Conservation (phyloP, 2,113 vertebrate genomes). For the Clarias batrachus region DNA sequence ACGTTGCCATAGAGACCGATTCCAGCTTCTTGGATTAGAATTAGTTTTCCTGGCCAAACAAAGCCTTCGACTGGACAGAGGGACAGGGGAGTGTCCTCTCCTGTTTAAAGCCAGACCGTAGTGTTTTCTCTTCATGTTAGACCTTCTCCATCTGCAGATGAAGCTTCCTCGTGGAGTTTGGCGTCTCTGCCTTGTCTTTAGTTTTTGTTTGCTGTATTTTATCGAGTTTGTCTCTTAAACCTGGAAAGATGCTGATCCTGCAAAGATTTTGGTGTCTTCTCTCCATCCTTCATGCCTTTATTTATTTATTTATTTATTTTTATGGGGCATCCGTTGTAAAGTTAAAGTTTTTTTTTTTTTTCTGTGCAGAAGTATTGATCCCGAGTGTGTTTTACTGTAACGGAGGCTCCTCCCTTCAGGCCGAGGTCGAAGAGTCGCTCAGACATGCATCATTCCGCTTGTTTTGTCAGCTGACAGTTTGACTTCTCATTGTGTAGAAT, state of each 20-base stretch:
- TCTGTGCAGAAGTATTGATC: background rate
- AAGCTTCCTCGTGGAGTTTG: background rate
- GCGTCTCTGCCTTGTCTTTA: background rate
- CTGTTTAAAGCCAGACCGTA: background rate
- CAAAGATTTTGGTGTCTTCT: background rate
- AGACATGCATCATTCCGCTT: constrained; percentile 62
- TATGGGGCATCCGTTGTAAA: no score
- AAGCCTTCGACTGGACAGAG: background rate
- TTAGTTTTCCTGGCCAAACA: background rate
- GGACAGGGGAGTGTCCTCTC: background rate
- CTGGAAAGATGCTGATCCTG: constrained; percentile 18
- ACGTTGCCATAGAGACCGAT: no score
- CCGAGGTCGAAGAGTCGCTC: constrained; percentile 46
- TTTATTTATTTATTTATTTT: background rate
- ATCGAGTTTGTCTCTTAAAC: background rate
- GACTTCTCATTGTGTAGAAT: background rate
- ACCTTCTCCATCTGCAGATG: constrained; percentile 27
- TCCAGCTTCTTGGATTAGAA: background rate
- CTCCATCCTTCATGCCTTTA: background rate
- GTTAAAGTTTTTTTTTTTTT: background rate
- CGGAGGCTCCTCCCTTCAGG: constrained; percentile 59
- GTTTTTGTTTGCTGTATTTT: background rate
- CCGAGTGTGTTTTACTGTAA: constrained; percentile 24
- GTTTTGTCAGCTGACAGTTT: background rate
- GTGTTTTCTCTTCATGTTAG: constrained; percentile 66